phyloP scores from a whole-genome alignment of 2,888 invertebrate species.

The Oasisia sp. region DNA sequence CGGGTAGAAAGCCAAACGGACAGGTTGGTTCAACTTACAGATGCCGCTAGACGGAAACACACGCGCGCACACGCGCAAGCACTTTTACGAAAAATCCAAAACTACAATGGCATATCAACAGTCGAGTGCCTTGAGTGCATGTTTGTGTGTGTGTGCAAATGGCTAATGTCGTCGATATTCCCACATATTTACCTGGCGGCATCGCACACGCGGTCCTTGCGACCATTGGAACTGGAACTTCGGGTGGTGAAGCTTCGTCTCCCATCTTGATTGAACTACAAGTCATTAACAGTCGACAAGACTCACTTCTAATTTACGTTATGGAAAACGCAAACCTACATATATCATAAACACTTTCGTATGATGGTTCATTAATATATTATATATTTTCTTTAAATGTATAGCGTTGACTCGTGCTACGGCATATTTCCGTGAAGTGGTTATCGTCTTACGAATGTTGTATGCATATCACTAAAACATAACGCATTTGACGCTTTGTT shows the following conservation, averaged over 20 bases:
- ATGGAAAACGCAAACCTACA: no score
- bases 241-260: neutral
- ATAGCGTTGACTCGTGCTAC: no score
- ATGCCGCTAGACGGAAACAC: neutral
- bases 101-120: neutral
- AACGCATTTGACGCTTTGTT: no score
- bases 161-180: neutral
- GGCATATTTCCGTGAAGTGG: no score
- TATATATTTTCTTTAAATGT: no score
- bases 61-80: conserved; percentile 9
- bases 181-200: neutral
- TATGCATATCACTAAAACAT: no score
- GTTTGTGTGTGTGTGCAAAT: neutral
- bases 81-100: neutral
- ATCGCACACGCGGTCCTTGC: neutral
- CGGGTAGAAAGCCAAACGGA: neutral
- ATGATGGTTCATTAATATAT: no score
- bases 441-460: no score
- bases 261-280: neutral
- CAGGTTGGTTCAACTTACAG: neutral
- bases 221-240: no score
- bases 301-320: no score
- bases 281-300: neutral
- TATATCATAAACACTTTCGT: no score
- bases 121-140: neutral